A percentile compares a stretch with the other conserved stretches of the same genome.
Conservation (phyloP, 2,797 vertebrate genomes). For the Luscinia luscinia region DNA sequence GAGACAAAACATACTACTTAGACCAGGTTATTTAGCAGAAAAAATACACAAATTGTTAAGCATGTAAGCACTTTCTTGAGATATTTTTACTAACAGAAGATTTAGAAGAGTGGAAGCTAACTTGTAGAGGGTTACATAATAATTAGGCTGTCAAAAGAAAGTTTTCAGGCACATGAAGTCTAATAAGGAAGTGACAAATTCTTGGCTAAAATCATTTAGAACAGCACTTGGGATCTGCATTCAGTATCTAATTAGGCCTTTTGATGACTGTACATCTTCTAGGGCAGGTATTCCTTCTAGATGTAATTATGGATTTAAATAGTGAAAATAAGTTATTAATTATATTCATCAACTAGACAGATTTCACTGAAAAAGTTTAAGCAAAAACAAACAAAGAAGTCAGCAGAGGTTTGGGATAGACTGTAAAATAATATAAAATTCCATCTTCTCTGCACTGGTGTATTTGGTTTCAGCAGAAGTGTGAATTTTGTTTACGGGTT, state of each 20-base stretch:
- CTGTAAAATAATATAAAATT: background rate
- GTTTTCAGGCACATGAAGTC: background rate
- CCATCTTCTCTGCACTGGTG: background rate
- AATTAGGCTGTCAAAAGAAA: background rate
- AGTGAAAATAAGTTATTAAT: background rate
- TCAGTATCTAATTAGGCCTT: background rate
- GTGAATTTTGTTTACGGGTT: background rate
- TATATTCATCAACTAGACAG: background rate
- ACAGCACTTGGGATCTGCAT: background rate
- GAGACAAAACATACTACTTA: background rate
- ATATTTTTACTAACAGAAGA: background rate
- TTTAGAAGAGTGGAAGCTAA: background rate
- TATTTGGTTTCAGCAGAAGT: background rate
- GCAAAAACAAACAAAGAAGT: background rate
- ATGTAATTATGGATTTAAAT: background rate
- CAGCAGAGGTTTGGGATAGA: background rate
- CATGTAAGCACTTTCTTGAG: background rate
- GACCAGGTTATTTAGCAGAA: background rate
- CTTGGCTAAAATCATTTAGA: background rate
- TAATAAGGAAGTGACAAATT: background rate
- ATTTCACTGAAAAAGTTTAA: background rate
- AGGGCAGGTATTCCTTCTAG: background rate
- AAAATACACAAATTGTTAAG: background rate
- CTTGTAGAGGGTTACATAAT: background rate
- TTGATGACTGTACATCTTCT: background rate